phyloP scores from a whole-genome alignment of 2,888 invertebrate species.

The Andrena fulva region DNA sequence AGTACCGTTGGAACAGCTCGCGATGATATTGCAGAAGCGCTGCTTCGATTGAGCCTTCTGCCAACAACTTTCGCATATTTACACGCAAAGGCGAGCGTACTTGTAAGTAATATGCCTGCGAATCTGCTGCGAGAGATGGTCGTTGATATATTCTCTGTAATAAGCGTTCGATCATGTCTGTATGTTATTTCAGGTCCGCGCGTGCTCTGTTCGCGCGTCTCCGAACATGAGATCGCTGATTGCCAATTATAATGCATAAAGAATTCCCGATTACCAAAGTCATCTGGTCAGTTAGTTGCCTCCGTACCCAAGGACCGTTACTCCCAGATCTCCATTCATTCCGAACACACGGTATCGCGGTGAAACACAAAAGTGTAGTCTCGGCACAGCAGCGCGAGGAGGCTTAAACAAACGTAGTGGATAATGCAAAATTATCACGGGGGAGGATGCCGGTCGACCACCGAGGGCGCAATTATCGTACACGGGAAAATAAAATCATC shows the following conservation, averaged over 20 bases:
- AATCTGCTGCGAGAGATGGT: background rate
- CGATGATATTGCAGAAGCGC: constrained; percentile 14
- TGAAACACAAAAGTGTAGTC: background rate
- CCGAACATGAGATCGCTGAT: background rate
- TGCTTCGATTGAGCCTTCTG: constrained; percentile 17
- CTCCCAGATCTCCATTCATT: background rate
- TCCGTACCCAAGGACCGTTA: background rate
- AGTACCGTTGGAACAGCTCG: constrained; percentile 19
- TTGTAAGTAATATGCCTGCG: constrained; percentile 2
- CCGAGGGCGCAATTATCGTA: constrained; percentile 51
- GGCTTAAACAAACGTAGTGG: constrained; percentile 44
- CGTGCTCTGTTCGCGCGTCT: background rate
- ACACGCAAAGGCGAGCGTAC: constrained; percentile 1
- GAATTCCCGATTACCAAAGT: background rate
- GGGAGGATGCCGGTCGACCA: constrained; percentile 7
- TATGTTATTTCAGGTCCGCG: background rate
- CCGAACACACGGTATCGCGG: background rate
- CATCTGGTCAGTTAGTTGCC: too few species aligned
- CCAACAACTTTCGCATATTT: constrained; percentile 29
- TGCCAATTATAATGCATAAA: background rate
- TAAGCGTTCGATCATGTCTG: background rate
- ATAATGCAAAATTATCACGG: constrained; percentile 43
- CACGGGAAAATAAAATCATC: constrained; percentile 69
- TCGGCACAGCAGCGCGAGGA: background rate
- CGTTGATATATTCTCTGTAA: background rate